These are phyloP conservation scores for Ascaphus truei DNA, from an alignment of 2,113 vertebrate genomes.

Conservation along the genomic window DNA sequence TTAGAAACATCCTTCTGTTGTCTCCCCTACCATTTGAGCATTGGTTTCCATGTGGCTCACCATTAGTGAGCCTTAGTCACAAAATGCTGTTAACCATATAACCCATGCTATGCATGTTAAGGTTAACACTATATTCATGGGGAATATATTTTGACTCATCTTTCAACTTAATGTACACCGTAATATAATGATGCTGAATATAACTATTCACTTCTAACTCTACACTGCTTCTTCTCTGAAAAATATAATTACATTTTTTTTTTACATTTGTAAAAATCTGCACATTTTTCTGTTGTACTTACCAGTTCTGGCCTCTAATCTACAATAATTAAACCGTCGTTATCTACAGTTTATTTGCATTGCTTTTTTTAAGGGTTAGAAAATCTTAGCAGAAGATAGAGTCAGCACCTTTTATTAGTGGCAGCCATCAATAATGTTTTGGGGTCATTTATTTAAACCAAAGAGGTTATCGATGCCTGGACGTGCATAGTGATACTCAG, in stretches of 20 bases:
- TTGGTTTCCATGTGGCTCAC: not conserved
- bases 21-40: no score
- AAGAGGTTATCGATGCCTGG: not conserved
- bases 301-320: not conserved
- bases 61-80: constrained; percentile 1
- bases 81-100: constrained; percentile 20
- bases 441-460: constrained; percentile 14
- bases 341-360: no score
- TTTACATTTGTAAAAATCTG: not conserved
- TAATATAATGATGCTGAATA: not conserved
- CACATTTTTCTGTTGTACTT: not conserved
- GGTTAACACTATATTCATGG: constrained; percentile 15
- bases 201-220: not conserved
- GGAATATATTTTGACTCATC: not conserved
- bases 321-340: no score
- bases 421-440: not conserved
- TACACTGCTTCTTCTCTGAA: not conserved
- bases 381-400: no score
- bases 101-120: constrained; percentile 30
- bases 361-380: no score
- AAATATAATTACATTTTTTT: not conserved
- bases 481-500: not conserved
- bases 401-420: no score
- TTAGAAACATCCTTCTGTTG: no score
- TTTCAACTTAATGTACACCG: not conserved